phyloP scores from a whole-genome alignment of 2,888 invertebrate genomes.

The Molorchus minor region DNA sequence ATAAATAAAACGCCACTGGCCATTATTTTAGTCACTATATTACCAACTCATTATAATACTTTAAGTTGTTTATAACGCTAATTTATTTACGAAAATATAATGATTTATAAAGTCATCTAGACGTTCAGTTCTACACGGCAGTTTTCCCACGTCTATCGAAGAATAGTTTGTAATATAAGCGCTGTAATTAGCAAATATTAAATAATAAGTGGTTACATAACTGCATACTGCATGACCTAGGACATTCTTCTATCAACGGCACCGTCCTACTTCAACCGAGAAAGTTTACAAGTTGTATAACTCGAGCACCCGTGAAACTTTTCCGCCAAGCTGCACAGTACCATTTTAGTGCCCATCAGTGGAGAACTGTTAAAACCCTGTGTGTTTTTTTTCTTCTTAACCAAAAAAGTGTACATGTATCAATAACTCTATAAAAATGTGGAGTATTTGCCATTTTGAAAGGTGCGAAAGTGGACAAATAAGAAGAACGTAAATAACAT shows the following conservation, averaged over 20 bases:
- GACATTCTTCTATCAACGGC: constrained; percentile 10
- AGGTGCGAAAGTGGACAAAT: neutral
- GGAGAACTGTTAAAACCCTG: neutral
- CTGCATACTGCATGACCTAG: constrained; percentile 40
- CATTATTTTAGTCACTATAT: neutral
- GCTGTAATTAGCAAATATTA: neutral
- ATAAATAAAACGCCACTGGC: neutral
- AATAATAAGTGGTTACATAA: constrained; percentile 34
- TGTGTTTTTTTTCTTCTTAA: neutral
- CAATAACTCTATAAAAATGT: neutral
- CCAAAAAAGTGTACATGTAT: neutral
- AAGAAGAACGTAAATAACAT: neutral
- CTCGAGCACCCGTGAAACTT: constrained; percentile 32
- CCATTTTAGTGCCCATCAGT: neutral
- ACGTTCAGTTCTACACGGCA: neutral
- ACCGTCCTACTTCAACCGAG: constrained; percentile 44
- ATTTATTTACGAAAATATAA: constrained; percentile 1
- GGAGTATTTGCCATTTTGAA: neutral
- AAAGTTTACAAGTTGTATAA: constrained; percentile 41
- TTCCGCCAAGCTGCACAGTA: constrained; percentile 24
- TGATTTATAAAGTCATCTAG: constrained; percentile 4
- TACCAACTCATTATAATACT: neutral
- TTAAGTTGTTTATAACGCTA: neutral
- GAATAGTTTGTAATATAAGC: neutral
- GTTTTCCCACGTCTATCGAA: neutral